Evolutionary conservation across 2,113 vertebrate species (phyloP).

Genomic region (Chunga burmeisteri): DNA sequence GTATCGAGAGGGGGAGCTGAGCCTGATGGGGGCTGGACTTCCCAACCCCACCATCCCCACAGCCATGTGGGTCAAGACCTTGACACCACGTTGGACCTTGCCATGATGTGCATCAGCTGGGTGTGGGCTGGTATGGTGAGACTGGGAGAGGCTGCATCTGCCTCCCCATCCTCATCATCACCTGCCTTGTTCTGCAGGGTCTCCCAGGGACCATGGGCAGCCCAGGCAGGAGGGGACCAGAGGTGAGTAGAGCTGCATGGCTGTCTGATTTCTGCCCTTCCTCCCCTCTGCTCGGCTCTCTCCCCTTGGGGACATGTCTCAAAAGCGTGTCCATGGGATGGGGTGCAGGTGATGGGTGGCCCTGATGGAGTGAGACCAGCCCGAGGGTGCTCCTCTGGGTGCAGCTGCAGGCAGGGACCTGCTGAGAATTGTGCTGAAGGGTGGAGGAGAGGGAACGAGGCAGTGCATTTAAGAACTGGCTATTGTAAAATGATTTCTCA

Average conservation of each 20-base stretch:
- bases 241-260: slow-evolving; percentile 61
- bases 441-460: background rate
- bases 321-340: background rate
- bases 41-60: background rate
- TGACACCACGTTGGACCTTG: background rate
- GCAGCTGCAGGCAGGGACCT: background rate
- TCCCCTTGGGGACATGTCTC: background rate
- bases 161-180: background rate
- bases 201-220: slow-evolving; percentile 68
- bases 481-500: background rate
- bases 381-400: rapidly evolving
- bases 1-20: background rate
- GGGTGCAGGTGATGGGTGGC: background rate
- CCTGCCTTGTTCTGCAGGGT: slow-evolving; percentile 70
- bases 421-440: background rate
- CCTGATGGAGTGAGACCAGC: background rate
- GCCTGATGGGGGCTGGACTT: background rate
- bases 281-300: background rate
- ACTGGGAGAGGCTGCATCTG: background rate
- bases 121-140: background rate
- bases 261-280: background rate
- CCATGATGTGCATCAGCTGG: background rate
- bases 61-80: rapidly evolving
- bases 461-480: too few species aligned
- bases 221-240: slow-evolving; percentile 70